A percentile compares a stretch with the other conserved stretches of the same genome.
These are phyloP conservation scores for Pemphigus obesinymphae DNA, from an alignment of 1,140 invertebrate genomes.

Conservation along the genomic window DNA sequence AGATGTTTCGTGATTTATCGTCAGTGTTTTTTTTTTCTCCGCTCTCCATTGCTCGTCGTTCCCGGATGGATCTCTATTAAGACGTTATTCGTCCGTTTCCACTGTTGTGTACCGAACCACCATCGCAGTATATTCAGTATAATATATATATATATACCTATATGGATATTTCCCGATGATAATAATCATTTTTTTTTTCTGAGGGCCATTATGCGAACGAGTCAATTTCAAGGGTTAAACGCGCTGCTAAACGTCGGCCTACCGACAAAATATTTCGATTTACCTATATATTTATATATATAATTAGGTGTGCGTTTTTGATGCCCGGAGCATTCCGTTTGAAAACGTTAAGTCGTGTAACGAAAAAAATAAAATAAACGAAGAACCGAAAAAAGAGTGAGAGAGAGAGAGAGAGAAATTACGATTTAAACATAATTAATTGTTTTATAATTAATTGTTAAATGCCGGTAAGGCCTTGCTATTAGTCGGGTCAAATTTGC, in stretches of 20 bases:
- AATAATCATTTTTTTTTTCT: conserved; percentile 11
- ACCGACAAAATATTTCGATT: background rate
- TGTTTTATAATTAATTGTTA: conserved; percentile 39
- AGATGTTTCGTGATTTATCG: conserved; percentile 31
- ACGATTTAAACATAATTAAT: conserved; percentile 33
- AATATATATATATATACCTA: background rate
- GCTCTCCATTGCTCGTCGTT: background rate
- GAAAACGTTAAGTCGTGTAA: background rate
- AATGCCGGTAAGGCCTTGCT: background rate
- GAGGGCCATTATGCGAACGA: conserved; percentile 3
- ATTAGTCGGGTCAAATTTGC: conserved; percentile 26
- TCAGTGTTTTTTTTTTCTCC: background rate
- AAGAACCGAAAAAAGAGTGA: no score
- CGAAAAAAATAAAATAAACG: background rate
- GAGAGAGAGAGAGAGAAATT: no score
- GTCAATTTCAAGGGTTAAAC: conserved; percentile 26
- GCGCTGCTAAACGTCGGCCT: conserved; percentile 26
- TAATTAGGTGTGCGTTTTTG: background rate
- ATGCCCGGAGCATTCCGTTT: conserved; percentile 3
- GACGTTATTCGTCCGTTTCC: background rate
- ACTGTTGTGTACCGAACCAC: background rate
- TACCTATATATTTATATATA: background rate
- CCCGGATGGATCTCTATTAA: conserved; percentile 17
- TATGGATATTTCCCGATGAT: background rate
- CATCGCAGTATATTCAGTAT: no score